Percentiles rank a stretch among this genome's conserved stretches.
These are phyloP conservation scores for Tenualosa ilisha DNA, from an alignment of 2,797 vertebrate species.

Conservation along the genomic window DNA sequence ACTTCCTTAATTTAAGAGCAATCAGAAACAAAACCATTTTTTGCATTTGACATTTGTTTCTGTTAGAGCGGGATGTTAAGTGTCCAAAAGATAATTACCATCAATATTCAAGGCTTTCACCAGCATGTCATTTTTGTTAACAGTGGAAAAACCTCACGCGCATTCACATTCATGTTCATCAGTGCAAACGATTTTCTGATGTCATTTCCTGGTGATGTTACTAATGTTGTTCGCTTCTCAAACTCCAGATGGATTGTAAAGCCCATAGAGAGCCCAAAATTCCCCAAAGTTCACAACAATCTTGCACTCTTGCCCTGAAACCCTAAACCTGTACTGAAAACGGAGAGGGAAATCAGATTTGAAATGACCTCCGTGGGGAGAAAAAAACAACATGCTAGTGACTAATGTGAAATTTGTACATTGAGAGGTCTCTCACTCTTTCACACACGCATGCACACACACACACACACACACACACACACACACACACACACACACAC, in stretches of 20 bases:
- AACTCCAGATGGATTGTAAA: neutral
- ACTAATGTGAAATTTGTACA: neutral
- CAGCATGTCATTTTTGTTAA: neutral
- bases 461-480: neutral
- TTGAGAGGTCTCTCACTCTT: neutral
- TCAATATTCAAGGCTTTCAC: neutral
- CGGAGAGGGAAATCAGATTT: neutral
- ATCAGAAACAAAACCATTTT: neutral
- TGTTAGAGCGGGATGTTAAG: neutral
- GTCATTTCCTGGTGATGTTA: neutral
- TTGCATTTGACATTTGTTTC: neutral
- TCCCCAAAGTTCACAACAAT: neutral
- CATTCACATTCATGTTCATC: neutral
- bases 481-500: conserved; percentile 7
- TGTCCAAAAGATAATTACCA: neutral
- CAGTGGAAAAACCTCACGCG: neutral
- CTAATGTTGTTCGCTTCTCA: neutral
- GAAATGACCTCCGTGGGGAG: neutral
- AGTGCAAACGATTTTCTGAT: neutral
- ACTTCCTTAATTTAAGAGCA: neutral
- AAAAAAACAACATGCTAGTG: neutral
- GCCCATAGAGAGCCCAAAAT: neutral
- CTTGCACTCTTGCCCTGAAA: neutral
- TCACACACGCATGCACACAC: neutral
- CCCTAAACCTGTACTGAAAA: neutral